A percentile compares a stretch with the other conserved stretches of the same genome.
Conservation (phyloP, 2,113 vertebrate species). For the Condylura cristata region DNA sequence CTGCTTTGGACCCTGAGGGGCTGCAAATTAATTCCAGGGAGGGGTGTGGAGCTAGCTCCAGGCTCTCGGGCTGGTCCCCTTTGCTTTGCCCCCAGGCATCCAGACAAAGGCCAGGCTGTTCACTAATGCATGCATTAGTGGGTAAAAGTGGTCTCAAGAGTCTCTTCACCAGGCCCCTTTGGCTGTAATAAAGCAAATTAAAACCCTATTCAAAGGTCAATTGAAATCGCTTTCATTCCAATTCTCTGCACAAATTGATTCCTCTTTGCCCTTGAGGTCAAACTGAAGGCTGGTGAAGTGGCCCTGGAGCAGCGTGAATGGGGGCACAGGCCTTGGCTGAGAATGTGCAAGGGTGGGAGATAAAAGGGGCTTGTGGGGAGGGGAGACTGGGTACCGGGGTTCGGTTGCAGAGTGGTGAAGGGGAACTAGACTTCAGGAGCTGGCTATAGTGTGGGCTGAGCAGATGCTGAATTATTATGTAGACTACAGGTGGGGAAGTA, state of each 20-base stretch:
- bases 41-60: background rate
- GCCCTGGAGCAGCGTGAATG: conserved; percentile 27
- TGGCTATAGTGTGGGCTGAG: too few relatives aligned
- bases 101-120: background rate
- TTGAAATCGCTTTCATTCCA: conserved; percentile 71
- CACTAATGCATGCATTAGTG: conserved; percentile 59
- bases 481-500: too few relatives aligned
- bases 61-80: background rate
- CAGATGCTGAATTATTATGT: too few relatives aligned
- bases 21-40: background rate
- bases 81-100: background rate
- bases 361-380: background rate
- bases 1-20: background rate
- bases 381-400: background rate
- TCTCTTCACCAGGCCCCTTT: conserved; percentile 57
- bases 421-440: background rate
- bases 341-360: background rate
- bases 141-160: conserved; percentile 74
- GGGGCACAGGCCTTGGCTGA: rapidly evolving
- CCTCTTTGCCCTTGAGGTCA: conserved; percentile 70
- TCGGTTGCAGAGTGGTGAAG: background rate
- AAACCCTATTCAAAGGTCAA: conserved; percentile 78
- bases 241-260: conserved; percentile 74
- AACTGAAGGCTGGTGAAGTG: background rate
- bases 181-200: conserved; percentile 78